A percentile compares a stretch with the other conserved stretches of the same genome.
phyloP scores from a whole-genome alignment of 1,140 invertebrate genomes.

The Coenobita brevimanus region DNA sequence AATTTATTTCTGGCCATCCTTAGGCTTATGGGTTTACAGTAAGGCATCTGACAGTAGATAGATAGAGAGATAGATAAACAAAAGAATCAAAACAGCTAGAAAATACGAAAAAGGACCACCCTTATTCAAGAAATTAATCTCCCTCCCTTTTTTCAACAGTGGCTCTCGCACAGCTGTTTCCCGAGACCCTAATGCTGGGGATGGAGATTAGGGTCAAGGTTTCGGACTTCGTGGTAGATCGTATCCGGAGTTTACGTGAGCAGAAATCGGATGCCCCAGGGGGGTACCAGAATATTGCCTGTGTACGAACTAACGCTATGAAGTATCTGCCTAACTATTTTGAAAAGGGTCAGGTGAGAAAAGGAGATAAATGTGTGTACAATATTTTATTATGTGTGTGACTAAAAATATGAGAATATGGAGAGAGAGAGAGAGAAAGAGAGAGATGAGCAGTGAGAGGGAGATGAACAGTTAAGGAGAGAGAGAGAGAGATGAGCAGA shows the following conservation, averaged over 20 bases:
- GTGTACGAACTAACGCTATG: constrained; percentile 98
- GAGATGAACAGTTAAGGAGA: too few relatives aligned
- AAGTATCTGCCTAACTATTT: constrained; percentile 98
- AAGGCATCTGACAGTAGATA: too few relatives aligned
- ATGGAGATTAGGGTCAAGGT: constrained; percentile 99
- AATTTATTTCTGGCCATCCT: too few relatives aligned
- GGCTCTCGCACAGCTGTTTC: constrained; percentile 91
- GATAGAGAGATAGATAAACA: too few relatives aligned
- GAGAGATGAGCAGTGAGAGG: too few relatives aligned
- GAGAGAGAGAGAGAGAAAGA: too few relatives aligned
- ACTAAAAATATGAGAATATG: background rate
- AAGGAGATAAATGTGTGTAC: too few relatives aligned
- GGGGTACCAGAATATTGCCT: constrained; percentile 95
- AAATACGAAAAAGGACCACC: too few relatives aligned
- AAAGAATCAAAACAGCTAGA: too few relatives aligned
- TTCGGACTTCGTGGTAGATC: constrained; percentile 97
- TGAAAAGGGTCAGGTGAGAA: constrained; percentile 91
- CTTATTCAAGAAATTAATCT: too few relatives aligned
- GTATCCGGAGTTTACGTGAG: constrained; percentile 89
- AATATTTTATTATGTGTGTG: background rate
- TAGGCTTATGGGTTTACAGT: too few relatives aligned
- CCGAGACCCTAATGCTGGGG: constrained; percentile 91
- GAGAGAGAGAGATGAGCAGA: too few relatives aligned
- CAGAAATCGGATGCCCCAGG: constrained; percentile 78
- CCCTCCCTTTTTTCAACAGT: constrained; percentile 76